phyloP scores from a whole-genome alignment of 1,140 invertebrate species.

The Panonychus citri region DNA sequence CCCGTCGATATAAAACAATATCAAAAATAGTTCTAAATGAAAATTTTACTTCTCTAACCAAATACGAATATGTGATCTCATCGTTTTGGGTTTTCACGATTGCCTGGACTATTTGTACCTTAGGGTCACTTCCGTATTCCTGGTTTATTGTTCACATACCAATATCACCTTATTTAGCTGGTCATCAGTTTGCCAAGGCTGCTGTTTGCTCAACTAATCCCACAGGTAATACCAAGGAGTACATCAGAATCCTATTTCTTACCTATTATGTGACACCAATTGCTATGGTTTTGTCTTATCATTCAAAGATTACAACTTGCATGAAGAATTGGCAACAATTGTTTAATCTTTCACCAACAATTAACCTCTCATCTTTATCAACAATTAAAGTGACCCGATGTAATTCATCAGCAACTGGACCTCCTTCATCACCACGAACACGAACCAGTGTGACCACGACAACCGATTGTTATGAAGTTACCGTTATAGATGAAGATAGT shows the following conservation, averaged over 20 bases:
- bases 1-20: constrained; percentile 38
- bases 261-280: constrained; percentile 38
- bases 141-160: constrained; percentile 45
- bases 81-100: constrained; percentile 37
- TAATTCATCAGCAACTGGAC: background rate
- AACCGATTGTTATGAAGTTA: background rate
- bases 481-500: background rate
- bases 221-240: constrained; percentile 23
- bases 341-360: background rate
- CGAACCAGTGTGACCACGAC: background rate
- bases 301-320: constrained; percentile 35
- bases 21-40: constrained; percentile 21
- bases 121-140: constrained; percentile 43
- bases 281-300: constrained; percentile 34
- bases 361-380: background rate
- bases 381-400: background rate
- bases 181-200: constrained; percentile 12
- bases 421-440: too few species aligned
- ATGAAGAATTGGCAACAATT: constrained; percentile 24
- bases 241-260: constrained; percentile 23
- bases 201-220: constrained; percentile 23
- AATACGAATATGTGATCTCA: constrained; percentile 34
- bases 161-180: constrained; percentile 29
- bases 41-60: constrained; percentile 20
- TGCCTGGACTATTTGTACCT: constrained; percentile 40